phyloP scores from a whole-genome alignment of 2,888 invertebrate genomes.

The Alentia gelatinosa region DNA sequence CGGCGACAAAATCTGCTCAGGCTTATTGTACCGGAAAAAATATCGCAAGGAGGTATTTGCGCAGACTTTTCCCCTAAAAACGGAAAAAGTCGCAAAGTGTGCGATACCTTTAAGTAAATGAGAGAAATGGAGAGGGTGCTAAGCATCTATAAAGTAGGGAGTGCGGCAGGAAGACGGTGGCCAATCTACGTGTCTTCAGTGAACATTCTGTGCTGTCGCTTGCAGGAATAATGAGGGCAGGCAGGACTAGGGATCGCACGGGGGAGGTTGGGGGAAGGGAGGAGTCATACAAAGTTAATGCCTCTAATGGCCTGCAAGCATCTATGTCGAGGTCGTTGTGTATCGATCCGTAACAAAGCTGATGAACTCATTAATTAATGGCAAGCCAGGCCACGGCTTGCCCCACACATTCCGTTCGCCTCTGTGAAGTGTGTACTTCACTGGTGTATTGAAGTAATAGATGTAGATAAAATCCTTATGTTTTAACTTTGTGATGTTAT shows the following conservation, averaged over 20 bases:
- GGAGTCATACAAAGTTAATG: neutral
- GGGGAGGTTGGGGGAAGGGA: neutral
- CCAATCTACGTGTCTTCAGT: neutral
- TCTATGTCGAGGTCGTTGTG: constrained; percentile 8
- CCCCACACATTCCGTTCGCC: neutral
- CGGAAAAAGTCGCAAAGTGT: too few species aligned
- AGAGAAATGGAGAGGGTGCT: neutral
- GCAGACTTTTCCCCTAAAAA: too few species aligned
- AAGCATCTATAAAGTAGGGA: neutral
- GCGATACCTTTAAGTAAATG: too few species aligned
- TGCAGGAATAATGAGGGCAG: neutral
- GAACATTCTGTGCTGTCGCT: neutral
- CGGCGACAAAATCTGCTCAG: too few species aligned
- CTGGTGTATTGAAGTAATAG: too few species aligned
- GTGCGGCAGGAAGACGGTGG: neutral
- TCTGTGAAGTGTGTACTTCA: too few species aligned
- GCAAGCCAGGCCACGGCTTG: neutral
- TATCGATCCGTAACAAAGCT: constrained; percentile 22
- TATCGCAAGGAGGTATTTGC: too few species aligned
- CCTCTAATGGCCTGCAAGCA: neutral
- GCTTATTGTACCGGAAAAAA: too few species aligned
- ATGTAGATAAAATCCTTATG: too few species aligned
- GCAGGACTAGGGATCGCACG: neutral
- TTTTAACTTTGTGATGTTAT: too few species aligned
- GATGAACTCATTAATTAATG: constrained; percentile 20